A percentile compares a stretch with the other conserved stretches of the same genome.
phyloP scores from a whole-genome alignment of 2,888 invertebrate genomes.

The Argyresthia albistria region DNA sequence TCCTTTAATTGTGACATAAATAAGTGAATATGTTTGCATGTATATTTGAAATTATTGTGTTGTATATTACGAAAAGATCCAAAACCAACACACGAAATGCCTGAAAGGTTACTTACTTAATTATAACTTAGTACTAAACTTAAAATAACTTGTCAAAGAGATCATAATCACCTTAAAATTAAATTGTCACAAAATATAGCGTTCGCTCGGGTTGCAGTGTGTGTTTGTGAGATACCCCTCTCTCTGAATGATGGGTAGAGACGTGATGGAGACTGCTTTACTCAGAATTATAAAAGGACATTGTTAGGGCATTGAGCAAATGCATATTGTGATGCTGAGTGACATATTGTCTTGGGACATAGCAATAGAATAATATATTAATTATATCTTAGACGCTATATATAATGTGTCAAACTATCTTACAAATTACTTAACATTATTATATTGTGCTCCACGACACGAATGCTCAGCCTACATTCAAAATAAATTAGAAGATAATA shows the following conservation, averaged over 20 bases:
- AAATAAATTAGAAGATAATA: slow-evolving; percentile 59
- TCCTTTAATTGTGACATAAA: neutral
- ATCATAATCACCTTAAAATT: slow-evolving; percentile 68
- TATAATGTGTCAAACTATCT: slow-evolving; percentile 55
- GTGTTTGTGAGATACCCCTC: neutral
- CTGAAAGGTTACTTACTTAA: slow-evolving; percentile 21
- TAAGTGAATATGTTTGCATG: too few species aligned
- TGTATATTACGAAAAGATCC: slow-evolving; percentile 8
- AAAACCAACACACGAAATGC: slow-evolving; percentile 16
- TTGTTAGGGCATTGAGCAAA: slow-evolving; percentile 18
- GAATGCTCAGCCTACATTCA: slow-evolving; percentile 29
- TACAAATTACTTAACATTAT: slow-evolving; percentile 68
- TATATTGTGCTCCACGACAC: slow-evolving; percentile 38
- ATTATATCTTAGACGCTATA: slow-evolving; percentile 39
- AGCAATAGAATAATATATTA: slow-evolving; percentile 40
- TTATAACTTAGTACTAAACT: slow-evolving; percentile 27
- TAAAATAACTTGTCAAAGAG: slow-evolving; percentile 63
- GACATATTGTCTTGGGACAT: slow-evolving; percentile 22
- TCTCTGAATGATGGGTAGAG: neutral
- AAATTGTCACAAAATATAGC: slow-evolving; percentile 56
- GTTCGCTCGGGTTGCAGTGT: slow-evolving; percentile 25
- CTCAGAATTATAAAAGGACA: neutral
- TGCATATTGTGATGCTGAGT: slow-evolving; percentile 40
- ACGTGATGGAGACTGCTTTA: neutral
- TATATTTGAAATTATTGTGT: slow-evolving; percentile 25